Evolutionary conservation across 2,888 invertebrate species (phyloP).

Genomic region (Leptogaster cylindrica): DNA sequence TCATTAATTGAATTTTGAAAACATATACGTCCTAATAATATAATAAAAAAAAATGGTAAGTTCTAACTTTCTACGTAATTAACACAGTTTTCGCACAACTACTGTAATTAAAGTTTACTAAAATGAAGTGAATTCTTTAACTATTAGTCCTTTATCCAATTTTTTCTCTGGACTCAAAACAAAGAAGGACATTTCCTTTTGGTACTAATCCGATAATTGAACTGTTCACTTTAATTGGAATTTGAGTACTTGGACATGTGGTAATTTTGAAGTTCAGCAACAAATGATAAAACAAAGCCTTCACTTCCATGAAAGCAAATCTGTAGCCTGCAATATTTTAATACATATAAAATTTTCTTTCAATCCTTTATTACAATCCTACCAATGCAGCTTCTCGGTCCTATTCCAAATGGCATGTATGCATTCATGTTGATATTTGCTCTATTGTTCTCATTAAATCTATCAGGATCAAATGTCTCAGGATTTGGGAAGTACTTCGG

Average conservation of each 20-base stretch:
- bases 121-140: no score
- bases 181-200: no score
- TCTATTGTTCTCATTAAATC: conserved; percentile 67
- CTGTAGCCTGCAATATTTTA: conserved; percentile 35
- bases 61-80: no score
- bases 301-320: conserved; percentile 45
- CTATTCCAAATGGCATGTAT: conserved; percentile 67
- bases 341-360: neutral
- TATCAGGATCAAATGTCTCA: conserved; percentile 66
- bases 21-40: no score
- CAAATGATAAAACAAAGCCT: conserved; percentile 38
- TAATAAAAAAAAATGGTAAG: no score
- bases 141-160: no score
- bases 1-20: no score
- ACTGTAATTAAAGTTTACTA: no score
- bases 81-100: no score
- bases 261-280: conserved; percentile 37
- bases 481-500: conserved; percentile 65
- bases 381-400: conserved; percentile 71
- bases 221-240: conserved; percentile 39
- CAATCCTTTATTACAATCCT: no score
- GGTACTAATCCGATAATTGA: neutral
- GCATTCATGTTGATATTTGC: conserved; percentile 62
- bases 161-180: no score
- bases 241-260: conserved; percentile 30